These are phyloP conservation scores for Eilema griseolum DNA, from an alignment of 2,888 invertebrate species.

Conservation along the genomic window DNA sequence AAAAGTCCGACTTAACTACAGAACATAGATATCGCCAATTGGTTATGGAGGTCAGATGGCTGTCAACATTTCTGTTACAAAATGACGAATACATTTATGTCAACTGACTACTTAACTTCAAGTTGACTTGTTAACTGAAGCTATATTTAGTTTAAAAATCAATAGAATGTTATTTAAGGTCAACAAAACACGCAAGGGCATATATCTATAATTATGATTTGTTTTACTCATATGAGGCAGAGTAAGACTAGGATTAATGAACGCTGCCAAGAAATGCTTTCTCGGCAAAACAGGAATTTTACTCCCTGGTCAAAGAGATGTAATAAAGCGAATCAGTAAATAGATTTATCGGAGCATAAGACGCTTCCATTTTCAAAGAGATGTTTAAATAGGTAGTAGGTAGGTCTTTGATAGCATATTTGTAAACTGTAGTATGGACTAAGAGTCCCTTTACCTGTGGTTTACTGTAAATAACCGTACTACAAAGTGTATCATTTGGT, in stretches of 20 bases:
- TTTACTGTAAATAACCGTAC: no score
- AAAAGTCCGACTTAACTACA: no score
- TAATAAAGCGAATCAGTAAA: slow-evolving; percentile 32
- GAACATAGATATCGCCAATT: no score
- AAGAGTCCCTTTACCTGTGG: no score
- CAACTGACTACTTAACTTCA: neutral
- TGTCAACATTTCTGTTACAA: neutral
- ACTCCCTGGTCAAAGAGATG: slow-evolving; percentile 13
- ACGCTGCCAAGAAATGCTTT: slow-evolving; percentile 26
- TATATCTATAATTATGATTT: no score
- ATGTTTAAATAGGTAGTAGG: no score
- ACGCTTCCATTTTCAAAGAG: slow-evolving; percentile 8
- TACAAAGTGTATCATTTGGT: no score
- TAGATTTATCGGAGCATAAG: slow-evolving; percentile 36
- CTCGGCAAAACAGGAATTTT: slow-evolving; percentile 11
- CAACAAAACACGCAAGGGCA: slow-evolving; percentile 21
- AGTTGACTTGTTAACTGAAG: slow-evolving; percentile 16
- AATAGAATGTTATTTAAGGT: slow-evolving; percentile 38
- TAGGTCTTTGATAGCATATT: no score
- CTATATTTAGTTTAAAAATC: slow-evolving; percentile 44
- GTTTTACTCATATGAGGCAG: no score
- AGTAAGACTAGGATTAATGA: slow-evolving; percentile 29
- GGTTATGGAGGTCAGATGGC: no score
- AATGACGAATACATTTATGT: neutral
- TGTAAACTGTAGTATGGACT: no score